Percentiles rank a stretch among this genome's conserved stretches.
These are phyloP conservation scores for Myotis daubentonii DNA, from an alignment of 2,797 vertebrate genomes.

Conservation along the genomic window DNA sequence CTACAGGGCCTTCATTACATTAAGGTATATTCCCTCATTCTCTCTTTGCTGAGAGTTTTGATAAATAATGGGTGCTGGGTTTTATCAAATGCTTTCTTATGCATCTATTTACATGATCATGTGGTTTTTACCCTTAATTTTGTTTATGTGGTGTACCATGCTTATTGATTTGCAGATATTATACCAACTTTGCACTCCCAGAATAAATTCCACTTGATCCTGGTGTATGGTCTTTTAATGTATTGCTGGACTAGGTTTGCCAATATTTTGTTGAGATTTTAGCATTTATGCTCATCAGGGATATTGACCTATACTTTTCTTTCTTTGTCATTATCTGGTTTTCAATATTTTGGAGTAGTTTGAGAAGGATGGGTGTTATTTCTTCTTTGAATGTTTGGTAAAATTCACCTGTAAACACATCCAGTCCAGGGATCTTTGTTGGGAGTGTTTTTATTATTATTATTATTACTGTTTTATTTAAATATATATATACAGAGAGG, in stretches of 20 bases:
- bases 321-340: neutral
- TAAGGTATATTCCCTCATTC: neutral
- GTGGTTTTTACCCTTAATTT: neutral
- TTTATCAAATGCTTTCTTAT: neutral
- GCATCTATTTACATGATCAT: neutral
- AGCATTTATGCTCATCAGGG: neutral
- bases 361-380: neutral
- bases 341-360: neutral
- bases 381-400: neutral
- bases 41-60: neutral
- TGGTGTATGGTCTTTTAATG: neutral
- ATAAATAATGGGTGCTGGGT: neutral
- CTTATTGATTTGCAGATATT: neutral
- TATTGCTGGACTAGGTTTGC: neutral
- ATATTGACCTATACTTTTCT: neutral
- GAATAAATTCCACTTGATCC: neutral
- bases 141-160: neutral
- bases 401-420: neutral
- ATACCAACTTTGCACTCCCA: neutral
- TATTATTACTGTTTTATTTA: no score
- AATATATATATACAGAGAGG: no score
- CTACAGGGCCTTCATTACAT: neutral
- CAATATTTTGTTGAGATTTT: neutral
- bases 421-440: neutral
- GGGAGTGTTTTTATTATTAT: neutral